Evolutionary conservation across 64 coral and sea anemone species (phyloP).

Genomic region (Stylophora pistillata): DNA sequence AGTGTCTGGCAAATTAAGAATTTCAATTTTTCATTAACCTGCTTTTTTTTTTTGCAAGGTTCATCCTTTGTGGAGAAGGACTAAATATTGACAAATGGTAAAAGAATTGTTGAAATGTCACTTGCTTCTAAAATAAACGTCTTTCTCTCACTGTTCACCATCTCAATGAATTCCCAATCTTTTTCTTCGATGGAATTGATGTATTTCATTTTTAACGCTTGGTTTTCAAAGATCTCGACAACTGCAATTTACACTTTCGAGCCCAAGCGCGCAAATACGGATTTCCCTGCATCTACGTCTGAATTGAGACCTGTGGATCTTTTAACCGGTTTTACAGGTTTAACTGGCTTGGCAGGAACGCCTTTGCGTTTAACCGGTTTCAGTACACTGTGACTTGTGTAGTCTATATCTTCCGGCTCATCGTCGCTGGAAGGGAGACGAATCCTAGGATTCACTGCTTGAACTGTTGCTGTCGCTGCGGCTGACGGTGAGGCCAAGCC

Average conservation of each 20-base stretch:
- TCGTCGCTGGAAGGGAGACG: slow-evolving; percentile 25
- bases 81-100: no score
- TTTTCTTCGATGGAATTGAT: background rate
- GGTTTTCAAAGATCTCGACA: background rate
- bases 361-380: slow-evolving; percentile 35
- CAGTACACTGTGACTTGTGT: slow-evolving; percentile 60
- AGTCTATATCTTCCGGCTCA: slow-evolving; percentile 14
- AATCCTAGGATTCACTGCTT: slow-evolving; percentile 47
- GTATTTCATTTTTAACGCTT: background rate
- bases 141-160: no score
- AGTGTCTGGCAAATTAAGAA: no score
- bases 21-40: no score
- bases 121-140: no score
- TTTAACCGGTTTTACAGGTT: slow-evolving; percentile 62
- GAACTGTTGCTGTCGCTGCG: slow-evolving; percentile 25
- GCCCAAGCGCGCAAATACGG: slow-evolving; percentile 60
- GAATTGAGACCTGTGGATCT: slow-evolving; percentile 42
- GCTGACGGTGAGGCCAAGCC: slow-evolving; percentile 19
- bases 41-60: no score
- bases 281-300: slow-evolving; percentile 29
- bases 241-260: slow-evolving; percentile 15
- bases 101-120: no score
- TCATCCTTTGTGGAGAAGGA: no score
- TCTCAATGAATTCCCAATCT: no score
- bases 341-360: slow-evolving; percentile 52